Evolutionary conservation across 2,888 invertebrate genomes (phyloP).

Genomic region (Odontocerum albicorne): DNA sequence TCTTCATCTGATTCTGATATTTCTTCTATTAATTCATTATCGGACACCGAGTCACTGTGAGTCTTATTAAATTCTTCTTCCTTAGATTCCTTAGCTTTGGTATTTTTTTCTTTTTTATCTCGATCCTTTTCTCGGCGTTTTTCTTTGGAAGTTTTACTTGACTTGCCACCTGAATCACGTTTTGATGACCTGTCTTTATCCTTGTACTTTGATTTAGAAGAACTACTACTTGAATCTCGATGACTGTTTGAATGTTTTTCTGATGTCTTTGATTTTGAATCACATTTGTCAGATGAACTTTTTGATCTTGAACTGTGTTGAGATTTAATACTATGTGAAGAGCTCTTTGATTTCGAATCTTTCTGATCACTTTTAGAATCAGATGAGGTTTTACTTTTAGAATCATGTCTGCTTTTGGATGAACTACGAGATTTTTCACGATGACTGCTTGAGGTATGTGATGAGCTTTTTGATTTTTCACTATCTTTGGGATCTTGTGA

Average conservation of each 20-base stretch:
- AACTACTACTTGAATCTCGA: background rate
- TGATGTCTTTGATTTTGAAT: no score
- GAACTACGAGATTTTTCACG: conserved; percentile 20
- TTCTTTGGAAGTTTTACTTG: no score
- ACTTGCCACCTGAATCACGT: no score
- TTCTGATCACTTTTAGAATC: conserved; percentile 22
- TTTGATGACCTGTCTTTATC: no score
- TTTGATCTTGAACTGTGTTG: conserved; percentile 8
- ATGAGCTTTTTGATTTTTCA: conserved; percentile 4
- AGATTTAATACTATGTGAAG: no score
- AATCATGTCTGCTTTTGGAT: conserved; percentile 21
- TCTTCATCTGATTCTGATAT: conserved; percentile 65
- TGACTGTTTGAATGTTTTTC: background rate
- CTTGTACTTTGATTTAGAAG: no score
- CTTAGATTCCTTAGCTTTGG: no score
- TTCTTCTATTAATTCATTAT: conserved; percentile 45
- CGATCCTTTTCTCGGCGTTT: no score
- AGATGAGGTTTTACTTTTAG: conserved; percentile 31
- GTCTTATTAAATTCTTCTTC: no score
- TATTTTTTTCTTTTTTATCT: no score
- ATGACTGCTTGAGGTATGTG: conserved; percentile 8
- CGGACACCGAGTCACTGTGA: conserved; percentile 25
- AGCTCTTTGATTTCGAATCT: background rate
- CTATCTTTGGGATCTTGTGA: conserved; percentile 3
- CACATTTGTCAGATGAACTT: background rate